Conservation (phyloP, 2,113 vertebrate species). For the Gymnobelideus leadbeateri region DNA sequence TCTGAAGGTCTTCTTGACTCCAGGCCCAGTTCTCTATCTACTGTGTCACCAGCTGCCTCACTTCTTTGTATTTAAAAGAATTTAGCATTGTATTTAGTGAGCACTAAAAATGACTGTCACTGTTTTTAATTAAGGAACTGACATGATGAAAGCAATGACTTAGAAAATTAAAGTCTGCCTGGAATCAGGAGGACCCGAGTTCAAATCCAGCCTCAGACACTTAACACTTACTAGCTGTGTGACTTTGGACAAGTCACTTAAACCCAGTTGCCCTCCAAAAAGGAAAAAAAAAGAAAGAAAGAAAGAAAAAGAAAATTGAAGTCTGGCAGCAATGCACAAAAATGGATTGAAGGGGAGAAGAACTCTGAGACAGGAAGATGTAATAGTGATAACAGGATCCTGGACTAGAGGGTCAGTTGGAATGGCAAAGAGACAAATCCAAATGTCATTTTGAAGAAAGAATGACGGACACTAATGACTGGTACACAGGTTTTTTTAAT, state of each 20-base stretch:
- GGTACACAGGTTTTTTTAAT: slow-evolving; percentile 12
- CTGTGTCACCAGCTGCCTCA: background rate
- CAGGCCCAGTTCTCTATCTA: background rate
- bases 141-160: background rate
- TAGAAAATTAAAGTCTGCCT: background rate
- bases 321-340: background rate
- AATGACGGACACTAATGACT: background rate
- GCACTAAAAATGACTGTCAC: background rate
- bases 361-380: background rate
- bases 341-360: background rate
- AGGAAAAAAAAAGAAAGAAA: too few relatives aligned
- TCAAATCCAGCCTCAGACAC: too few relatives aligned
- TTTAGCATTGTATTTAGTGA: background rate
- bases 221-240: too few relatives aligned
- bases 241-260: too few relatives aligned
- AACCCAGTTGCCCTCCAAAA: too few relatives aligned
- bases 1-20: background rate
- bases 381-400: background rate
- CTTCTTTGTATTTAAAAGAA: background rate
- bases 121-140: background rate
- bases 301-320: background rate
- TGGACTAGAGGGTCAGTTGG: background rate
- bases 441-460: background rate
- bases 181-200: too few relatives aligned
- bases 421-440: slow-evolving; percentile 5